Base-by-base conservation (phyloP, 2,113 vertebrate species). In the Ariopsis seemanni region DNA sequence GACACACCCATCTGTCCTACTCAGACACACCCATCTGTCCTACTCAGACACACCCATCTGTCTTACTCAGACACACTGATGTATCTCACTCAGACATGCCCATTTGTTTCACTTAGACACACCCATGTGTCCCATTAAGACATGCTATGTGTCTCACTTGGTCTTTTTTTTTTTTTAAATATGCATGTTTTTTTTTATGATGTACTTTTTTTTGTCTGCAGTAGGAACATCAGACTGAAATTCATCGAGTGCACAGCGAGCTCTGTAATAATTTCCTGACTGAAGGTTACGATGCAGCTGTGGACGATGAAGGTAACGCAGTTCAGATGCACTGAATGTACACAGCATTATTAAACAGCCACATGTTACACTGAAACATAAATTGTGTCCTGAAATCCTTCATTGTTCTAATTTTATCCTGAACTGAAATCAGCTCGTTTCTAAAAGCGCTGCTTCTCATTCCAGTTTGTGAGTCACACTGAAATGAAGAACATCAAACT, bases 401-500 rank as follows among this genome's bases (percentile, higher is more conserved):
- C n/a, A 65, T 1, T 62, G 63, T 67, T 27, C 11, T 14, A 67
- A 67, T 27, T 67, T 27, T 27, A n/a, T 67, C 63, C 63, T 67
- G n/a, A 27, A 67, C 20, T 27, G n/a, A 27, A 67, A 67, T 34
- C 67, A 3, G 6, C 30, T 48, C 18, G 6, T 48, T 42, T 74
- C 34, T 74, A 48, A 48, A 48, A 48, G 60, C 30, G 25, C 20
- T 48, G 58, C 10, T 65, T 82, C 62, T 52, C 22, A 2, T 82
- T 62, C 8, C 34, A 82, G 42, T 42, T 50, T 50, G 58, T 50
- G 80, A 62, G 79, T 62, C 79, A 82, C 8, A 14, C 25, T 22
- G 82, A 57, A 42, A 48, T n/a, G 55, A 65, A 48, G 62, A 27
- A n/a, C 78, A 34, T 80, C 57, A 80, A 80, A 82, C 27, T 60